These are phyloP conservation scores for Agrypnus murinus DNA, from an alignment of 2,888 invertebrate species.

Conservation along the genomic window DNA sequence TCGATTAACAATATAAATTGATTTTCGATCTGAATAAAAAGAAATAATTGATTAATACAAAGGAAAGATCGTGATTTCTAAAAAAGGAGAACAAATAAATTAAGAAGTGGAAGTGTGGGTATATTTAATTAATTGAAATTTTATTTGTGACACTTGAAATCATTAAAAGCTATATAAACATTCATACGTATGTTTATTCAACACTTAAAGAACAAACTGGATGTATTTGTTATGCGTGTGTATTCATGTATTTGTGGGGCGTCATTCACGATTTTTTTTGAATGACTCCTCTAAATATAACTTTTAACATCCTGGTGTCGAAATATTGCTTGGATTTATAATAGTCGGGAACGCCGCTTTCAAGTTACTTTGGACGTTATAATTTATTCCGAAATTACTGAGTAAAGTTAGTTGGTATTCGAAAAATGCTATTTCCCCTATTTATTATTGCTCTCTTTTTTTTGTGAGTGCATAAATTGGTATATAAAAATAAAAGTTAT, in stretches of 20 bases:
- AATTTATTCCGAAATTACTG: constrained; percentile 21
- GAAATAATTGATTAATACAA: too few relatives aligned
- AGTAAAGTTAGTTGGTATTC: constrained; percentile 1
- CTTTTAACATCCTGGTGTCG: constrained; percentile 49
- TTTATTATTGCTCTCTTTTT: too few relatives aligned
- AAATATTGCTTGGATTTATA: constrained; percentile 46
- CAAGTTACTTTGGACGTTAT: constrained; percentile 22
- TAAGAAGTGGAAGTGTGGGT: background rate
- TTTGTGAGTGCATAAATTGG: too few relatives aligned
- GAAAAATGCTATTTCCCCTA: background rate
- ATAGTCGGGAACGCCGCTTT: constrained; percentile 32
- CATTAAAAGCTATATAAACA: constrained; percentile 44
- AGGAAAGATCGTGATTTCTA: background rate
- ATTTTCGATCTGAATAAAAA: too few relatives aligned
- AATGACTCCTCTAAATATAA: constrained; percentile 52
- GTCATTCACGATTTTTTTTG: constrained; percentile 51
- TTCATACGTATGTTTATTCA: constrained; percentile 42
- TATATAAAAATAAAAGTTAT: too few relatives aligned
- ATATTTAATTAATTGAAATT: constrained; percentile 38
- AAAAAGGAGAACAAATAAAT: constrained; percentile 10
- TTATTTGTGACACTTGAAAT: constrained; percentile 25
- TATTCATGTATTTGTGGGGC: constrained; percentile 27
- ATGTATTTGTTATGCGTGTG: background rate
- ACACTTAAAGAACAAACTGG: constrained; percentile 47
- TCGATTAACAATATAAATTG: too few relatives aligned